These are phyloP conservation scores for Agonopterix heracliana DNA, from an alignment of 2,888 invertebrate genomes.

Conservation along the genomic window DNA sequence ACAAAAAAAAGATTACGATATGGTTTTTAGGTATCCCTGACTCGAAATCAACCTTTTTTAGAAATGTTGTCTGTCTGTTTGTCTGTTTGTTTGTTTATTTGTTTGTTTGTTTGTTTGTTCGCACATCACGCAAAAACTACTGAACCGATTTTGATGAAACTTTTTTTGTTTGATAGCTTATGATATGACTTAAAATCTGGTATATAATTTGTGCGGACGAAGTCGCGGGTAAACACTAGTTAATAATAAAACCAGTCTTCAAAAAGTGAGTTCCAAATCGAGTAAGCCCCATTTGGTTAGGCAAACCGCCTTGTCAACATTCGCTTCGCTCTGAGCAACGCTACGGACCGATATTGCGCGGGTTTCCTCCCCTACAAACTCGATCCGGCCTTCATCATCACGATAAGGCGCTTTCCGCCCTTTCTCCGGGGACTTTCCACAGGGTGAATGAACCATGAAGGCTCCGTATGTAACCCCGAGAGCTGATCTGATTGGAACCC, in stretches of 20 bases:
- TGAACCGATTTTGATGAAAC: too few relatives aligned
- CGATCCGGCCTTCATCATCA: constrained; percentile 48
- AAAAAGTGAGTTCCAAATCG: constrained; percentile 49
- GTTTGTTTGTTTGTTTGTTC: too few relatives aligned
- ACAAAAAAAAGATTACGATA: too few relatives aligned
- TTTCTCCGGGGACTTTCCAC: constrained; percentile 76
- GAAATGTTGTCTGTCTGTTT: too few relatives aligned
- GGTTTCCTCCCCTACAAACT: constrained; percentile 55
- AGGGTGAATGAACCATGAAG: constrained; percentile 54
- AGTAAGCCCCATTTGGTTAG: constrained; percentile 76
- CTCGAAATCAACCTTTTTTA: too few relatives aligned
- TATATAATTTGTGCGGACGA: too few relatives aligned
- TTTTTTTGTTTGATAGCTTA: too few relatives aligned
- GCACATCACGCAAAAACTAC: too few relatives aligned
- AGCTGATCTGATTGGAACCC: constrained; percentile 66
- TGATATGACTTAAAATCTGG: too few relatives aligned
- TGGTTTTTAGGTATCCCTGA: too few relatives aligned
- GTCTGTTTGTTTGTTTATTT: too few relatives aligned
- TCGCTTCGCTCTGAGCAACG: constrained; percentile 72
- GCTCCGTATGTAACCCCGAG: constrained; percentile 64
- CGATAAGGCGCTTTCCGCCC: constrained; percentile 66
- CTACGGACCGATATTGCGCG: constrained; percentile 42
- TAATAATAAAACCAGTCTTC: not conserved
- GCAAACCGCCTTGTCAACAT: constrained; percentile 48
- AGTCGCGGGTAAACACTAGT: too few relatives aligned